Conservation (phyloP, 1,140 invertebrate species). For the Leptinotarsa undecemlineata region DNA sequence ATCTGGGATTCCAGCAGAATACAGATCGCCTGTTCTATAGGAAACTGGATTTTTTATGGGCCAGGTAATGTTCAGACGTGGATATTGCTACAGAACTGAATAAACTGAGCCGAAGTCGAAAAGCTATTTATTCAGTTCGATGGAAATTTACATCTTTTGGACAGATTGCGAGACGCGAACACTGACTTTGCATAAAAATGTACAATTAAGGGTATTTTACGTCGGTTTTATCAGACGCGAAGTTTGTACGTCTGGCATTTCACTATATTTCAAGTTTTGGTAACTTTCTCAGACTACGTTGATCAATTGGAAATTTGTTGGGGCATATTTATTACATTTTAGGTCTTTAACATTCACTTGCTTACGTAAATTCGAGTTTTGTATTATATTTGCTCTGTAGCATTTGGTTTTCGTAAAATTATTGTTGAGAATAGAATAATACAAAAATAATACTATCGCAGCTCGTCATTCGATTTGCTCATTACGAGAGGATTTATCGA, state of each 20-base stretch:
- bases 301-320: too few species aligned
- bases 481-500: too few species aligned
- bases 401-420: too few species aligned
- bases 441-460: too few species aligned
- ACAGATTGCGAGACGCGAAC: conserved; percentile 25
- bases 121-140: conserved; percentile 21
- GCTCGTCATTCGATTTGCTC: too few species aligned
- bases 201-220: conserved; percentile 20
- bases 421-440: too few species aligned
- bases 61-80: conserved; percentile 43
- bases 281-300: neutral
- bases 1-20: conserved; percentile 43
- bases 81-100: conserved; percentile 25
- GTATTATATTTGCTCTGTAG: too few species aligned
- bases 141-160: conserved; percentile 27
- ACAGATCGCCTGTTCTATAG: conserved; percentile 45
- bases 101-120: conserved; percentile 14
- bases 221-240: neutral
- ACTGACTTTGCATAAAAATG: conserved; percentile 21
- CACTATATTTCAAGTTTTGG: neutral
- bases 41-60: conserved; percentile 44
- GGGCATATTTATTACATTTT: too few species aligned
- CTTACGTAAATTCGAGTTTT: too few species aligned
- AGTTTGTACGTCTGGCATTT: neutral
- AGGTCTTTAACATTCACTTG: too few species aligned